Evolutionary conservation across 2,888 invertebrate species (phyloP), one percentile per base, ranked within the genome.

Genomic region (Beris morrisii): DNA sequence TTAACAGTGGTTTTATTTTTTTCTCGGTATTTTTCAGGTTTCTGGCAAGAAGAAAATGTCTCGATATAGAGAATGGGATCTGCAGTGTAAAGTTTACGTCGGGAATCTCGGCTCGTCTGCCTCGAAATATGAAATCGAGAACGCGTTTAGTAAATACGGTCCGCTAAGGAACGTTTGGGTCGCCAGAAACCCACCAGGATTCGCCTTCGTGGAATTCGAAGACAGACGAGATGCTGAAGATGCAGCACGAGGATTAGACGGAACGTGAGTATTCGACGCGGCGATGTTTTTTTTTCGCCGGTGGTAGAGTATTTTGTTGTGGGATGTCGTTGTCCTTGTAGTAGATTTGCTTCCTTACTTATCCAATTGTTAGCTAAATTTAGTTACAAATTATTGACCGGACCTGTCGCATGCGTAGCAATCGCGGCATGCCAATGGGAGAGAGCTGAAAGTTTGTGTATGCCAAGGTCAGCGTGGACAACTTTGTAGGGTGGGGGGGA

Each of bases 161-260:
- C 90, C 91, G 3, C 81, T 94, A 70, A 85, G 90, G 71, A 94
- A 93, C 81, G 93, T 94, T 6, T 95, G 94, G 94, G 93, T 95
- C 12, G 94, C 94, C 0, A 83, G 93, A 74, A 93, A 94, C 78
- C 94, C 94, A 63, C 93, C 94, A 15, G 94, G 92, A 31, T 92
- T 93, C 82, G 92, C 92, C 0, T 93, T 93, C 79, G 91, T 93
- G 15, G 92, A 93, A 79, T 93, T 90, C 77, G 92, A 93, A 79
- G 93, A 94, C 77, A 86, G 89, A 38, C 82, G 92, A 67, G 93
- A 93, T 80, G 92, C 93, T 2, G 91, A 92, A 78, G 92, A 93
- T 80, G 91, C 92, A 69, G 90, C 91, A 13, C 82, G 90, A 72
- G 91, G 88, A 56, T 81, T 93, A 70, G 92, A 91, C 78, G 91